A percentile compares a stretch with the other conserved stretches of the same genome.
These are phyloP conservation scores for Macrotus californicus DNA, from an alignment of 2,113 vertebrate genomes.

Conservation along the genomic window DNA sequence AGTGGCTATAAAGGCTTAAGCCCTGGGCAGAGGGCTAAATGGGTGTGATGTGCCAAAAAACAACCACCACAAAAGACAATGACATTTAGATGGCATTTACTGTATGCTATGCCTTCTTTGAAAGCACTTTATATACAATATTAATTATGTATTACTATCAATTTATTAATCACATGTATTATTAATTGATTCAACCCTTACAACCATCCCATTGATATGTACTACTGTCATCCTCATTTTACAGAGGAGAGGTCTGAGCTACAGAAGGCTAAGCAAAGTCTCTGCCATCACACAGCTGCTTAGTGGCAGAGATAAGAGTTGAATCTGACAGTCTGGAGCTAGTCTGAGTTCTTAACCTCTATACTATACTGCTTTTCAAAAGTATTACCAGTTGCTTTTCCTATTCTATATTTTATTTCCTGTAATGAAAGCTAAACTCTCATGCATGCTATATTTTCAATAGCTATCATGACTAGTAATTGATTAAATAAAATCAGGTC, in stretches of 20 bases:
- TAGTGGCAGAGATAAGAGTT: background rate
- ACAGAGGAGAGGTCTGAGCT: background rate
- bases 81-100: background rate
- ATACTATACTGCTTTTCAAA: background rate
- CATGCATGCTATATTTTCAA: background rate
- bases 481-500: background rate
- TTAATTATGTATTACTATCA: background rate
- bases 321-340: background rate
- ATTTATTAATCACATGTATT: background rate
- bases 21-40: background rate
- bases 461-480: background rate
- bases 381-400: background rate
- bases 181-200: background rate
- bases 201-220: background rate
- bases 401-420: constrained; percentile 14
- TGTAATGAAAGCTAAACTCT: background rate
- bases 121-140: background rate
- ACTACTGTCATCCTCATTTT: background rate
- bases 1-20: background rate
- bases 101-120: background rate
- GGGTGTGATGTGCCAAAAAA: background rate
- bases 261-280: background rate
- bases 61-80: background rate
- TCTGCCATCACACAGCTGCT: background rate
- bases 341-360: background rate